Base-by-base conservation (phyloP, 23 tunicate species). In the Botrylloides violaceus region DNA sequence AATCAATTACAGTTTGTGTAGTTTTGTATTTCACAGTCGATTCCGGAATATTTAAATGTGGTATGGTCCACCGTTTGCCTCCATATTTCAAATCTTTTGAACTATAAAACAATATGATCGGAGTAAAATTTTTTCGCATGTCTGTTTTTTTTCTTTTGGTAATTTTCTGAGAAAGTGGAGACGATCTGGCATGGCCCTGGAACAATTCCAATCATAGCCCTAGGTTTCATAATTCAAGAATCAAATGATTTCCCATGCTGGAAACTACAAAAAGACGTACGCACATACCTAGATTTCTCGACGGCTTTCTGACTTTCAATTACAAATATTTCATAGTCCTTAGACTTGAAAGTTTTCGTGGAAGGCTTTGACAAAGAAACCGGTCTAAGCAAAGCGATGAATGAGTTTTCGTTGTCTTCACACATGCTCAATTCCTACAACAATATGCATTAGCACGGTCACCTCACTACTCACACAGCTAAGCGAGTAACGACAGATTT, bases 311-410 rank as follows among this genome's bases (percentile, higher is more conserved):
- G 32, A 18, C 58, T 23, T 37, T 39, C 24, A 39, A 68, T 43
- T 36, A 68, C 26, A 36, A 68, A 68, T 31, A 68, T 43, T 37
- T 68, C 74, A 28, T 68, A 68, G 37, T 68, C 74, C 47, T 68
- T 68, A 35, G 74, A 2, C 37, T 68, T 68, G 74, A 68, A 68
- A 23, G 74, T 68, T 28, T 43, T 68, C 37, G 74, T 31, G 30
- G 57, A 43, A 38, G 74, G 74, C 26, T 68, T 68, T 1, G 74
- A 21, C 12, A 37, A 6, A 18, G 58, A 32, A 9, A 37, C 58
- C n/a, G 74, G 74, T 37, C 74, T 39, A 4, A 68, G 56, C 37
- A 68, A 37, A 23, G 74, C 74, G 6, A 68, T 37, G 47, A 68
- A 39, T 19, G 37, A 26, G 30, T 68, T 68, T 31, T 29, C 70